A percentile compares a stretch with the other conserved stretches of the same genome.
Evolutionary conservation across 1,140 invertebrate genomes (phyloP).

Genomic region (Leguminivora glycinivorella): DNA sequence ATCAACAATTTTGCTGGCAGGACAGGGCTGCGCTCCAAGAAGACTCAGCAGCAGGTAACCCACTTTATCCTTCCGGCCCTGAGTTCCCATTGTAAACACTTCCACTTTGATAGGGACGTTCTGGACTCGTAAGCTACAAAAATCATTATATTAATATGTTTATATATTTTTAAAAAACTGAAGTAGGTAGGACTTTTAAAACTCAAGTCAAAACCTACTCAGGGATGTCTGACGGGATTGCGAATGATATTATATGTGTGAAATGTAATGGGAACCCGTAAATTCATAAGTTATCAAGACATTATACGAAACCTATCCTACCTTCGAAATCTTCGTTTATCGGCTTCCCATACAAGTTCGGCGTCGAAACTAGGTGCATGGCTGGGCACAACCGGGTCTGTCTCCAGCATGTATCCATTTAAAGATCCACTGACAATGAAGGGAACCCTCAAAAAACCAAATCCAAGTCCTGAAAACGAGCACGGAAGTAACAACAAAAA

Average conservation of each 20-base stretch:
- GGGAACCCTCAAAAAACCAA: slow-evolving; percentile 63
- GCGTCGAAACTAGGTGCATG: slow-evolving; percentile 69
- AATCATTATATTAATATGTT: slow-evolving; percentile 16
- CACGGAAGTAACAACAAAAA: slow-evolving; percentile 30
- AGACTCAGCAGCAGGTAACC: slow-evolving; percentile 68
- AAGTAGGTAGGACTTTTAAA: too few relatives aligned
- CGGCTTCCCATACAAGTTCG: slow-evolving; percentile 74
- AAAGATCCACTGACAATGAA: slow-evolving; percentile 69
- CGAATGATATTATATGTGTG: too few relatives aligned
- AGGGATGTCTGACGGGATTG: too few relatives aligned
- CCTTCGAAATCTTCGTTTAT: slow-evolving; percentile 72
- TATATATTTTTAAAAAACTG: too few relatives aligned
- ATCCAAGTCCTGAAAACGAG: slow-evolving; percentile 60
- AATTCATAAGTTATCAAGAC: neutral
- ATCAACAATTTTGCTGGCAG: slow-evolving; percentile 65
- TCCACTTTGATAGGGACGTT: slow-evolving; percentile 73
- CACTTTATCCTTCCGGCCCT: slow-evolving; percentile 66
- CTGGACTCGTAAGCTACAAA: slow-evolving; percentile 60
- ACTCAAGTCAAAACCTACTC: too few relatives aligned
- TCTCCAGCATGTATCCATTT: slow-evolving; percentile 72
- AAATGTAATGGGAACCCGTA: too few relatives aligned
- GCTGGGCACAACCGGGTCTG: slow-evolving; percentile 61
- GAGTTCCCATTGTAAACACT: slow-evolving; percentile 57
- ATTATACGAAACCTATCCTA: slow-evolving; percentile 27
- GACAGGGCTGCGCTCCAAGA: slow-evolving; percentile 70